Evolutionary conservation across 2,797 vertebrate genomes (phyloP).

Genomic region (Macrochelys suwanniensis): DNA sequence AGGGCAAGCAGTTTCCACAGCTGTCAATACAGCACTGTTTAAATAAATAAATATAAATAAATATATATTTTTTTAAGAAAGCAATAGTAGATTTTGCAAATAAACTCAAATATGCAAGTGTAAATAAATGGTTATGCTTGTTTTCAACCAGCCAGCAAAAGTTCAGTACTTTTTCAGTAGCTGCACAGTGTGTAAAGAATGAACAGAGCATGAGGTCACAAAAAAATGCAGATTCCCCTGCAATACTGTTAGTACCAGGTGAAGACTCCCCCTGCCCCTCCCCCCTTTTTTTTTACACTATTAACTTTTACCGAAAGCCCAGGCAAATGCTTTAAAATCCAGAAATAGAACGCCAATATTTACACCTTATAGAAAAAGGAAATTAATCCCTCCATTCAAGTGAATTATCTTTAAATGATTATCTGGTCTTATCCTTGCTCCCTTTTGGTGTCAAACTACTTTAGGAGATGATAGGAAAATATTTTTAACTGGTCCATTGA

Average conservation of each 20-base stretch:
- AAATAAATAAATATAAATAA: neutral
- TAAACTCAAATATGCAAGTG: neutral
- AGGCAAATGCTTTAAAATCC: neutral
- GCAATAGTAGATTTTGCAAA: neutral
- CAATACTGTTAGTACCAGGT: neutral
- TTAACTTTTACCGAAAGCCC: neutral
- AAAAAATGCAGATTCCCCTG: neutral
- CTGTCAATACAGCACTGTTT: neutral
- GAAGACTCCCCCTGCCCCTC: neutral
- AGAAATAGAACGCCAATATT: neutral
- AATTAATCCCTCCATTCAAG: neutral
- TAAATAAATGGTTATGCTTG: neutral
- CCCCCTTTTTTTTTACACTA: neutral
- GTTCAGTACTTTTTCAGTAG: neutral
- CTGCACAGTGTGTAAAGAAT: neutral
- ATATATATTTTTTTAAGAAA: neutral
- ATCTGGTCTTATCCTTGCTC: neutral
- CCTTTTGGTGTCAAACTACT: neutral
- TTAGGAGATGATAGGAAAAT: neutral
- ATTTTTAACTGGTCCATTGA: neutral
- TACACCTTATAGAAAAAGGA: neutral
- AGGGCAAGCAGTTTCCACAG: neutral
- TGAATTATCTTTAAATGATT: neutral
- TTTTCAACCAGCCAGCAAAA: neutral
- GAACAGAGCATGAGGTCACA: neutral